A percentile compares a stretch with the other conserved stretches of the same genome.
Conservation (phyloP, 1,140 invertebrate genomes). For the Papilio machaon region DNA sequence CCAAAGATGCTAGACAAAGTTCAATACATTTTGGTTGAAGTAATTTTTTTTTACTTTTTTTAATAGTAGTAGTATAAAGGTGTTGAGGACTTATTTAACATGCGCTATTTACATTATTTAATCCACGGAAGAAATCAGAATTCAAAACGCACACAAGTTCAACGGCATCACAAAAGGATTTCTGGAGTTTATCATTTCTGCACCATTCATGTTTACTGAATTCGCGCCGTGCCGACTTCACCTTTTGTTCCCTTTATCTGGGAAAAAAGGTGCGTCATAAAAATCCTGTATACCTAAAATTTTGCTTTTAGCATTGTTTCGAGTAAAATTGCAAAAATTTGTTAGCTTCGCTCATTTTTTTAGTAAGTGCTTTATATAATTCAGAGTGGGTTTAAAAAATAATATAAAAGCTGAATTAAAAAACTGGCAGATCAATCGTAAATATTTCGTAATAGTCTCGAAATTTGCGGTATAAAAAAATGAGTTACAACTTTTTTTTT, state of each 20-base stretch:
- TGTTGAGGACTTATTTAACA: background rate
- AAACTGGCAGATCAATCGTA: no score
- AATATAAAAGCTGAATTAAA: no score
- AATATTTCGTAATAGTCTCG: no score
- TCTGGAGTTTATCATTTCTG: slow-evolving; percentile 13
- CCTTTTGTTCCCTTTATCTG: slow-evolving; percentile 23
- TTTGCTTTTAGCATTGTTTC: background rate
- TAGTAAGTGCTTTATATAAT: background rate
- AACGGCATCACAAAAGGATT: slow-evolving; percentile 17
- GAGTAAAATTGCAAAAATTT: background rate
- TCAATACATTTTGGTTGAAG: no score
- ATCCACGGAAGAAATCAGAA: background rate
- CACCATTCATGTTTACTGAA: slow-evolving; percentile 19
- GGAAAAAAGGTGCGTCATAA: slow-evolving; percentile 11
- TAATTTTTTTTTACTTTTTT: background rate
- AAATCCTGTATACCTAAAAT: slow-evolving; percentile 11
- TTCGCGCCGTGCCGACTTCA: background rate
- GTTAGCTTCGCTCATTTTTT: background rate
- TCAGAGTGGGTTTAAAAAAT: background rate
- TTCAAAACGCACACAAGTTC: background rate
- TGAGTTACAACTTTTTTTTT: no score
- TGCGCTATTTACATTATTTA: background rate
- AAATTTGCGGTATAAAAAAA: no score
- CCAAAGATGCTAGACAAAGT: no score
- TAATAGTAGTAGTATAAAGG: background rate